Evolutionary conservation across 2,888 invertebrate genomes (phyloP).

Genomic region (Amphipoea oculea): DNA sequence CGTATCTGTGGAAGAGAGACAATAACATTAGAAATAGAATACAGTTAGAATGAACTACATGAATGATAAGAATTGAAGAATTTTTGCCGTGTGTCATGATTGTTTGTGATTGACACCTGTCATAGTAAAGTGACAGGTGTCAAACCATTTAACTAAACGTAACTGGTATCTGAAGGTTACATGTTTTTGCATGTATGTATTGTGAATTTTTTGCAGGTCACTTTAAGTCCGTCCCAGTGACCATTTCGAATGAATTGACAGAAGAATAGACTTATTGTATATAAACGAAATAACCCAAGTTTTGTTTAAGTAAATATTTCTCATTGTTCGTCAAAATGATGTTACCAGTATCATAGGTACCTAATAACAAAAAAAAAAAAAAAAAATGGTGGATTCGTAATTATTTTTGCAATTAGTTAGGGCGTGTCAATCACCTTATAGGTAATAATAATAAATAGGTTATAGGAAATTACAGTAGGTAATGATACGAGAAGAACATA

Average conservation of each 20-base stretch:
- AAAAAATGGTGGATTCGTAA: neutral
- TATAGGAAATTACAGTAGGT: neutral
- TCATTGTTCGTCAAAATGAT: slow-evolving; percentile 15
- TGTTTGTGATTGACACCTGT: slow-evolving; percentile 45
- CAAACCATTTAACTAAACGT: slow-evolving; percentile 1
- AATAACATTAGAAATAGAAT: slow-evolving; percentile 20
- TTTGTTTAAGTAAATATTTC: neutral
- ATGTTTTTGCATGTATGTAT: neutral
- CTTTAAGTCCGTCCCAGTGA: slow-evolving; percentile 4
- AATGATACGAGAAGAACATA: neutral
- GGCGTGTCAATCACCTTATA: neutral
- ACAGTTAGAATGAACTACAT: slow-evolving; percentile 7
- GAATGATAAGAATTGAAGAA: neutral
- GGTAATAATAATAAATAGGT: slow-evolving; percentile 1
- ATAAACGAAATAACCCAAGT: slow-evolving; percentile 15
- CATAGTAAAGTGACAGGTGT: slow-evolving; percentile 20
- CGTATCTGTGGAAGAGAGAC: slow-evolving; percentile 69
- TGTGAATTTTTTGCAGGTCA: slow-evolving; percentile 33
- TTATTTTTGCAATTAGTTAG: neutral
- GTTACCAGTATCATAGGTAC: neutral
- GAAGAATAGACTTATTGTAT: slow-evolving; percentile 39
- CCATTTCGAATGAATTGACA: slow-evolving; percentile 31
- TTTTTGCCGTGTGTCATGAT: neutral
- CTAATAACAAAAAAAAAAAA: neutral
- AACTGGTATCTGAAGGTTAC: slow-evolving; percentile 15